Evolutionary conservation across 1,140 invertebrate genomes (phyloP).

Genomic region (Penaeus japonicus): DNA sequence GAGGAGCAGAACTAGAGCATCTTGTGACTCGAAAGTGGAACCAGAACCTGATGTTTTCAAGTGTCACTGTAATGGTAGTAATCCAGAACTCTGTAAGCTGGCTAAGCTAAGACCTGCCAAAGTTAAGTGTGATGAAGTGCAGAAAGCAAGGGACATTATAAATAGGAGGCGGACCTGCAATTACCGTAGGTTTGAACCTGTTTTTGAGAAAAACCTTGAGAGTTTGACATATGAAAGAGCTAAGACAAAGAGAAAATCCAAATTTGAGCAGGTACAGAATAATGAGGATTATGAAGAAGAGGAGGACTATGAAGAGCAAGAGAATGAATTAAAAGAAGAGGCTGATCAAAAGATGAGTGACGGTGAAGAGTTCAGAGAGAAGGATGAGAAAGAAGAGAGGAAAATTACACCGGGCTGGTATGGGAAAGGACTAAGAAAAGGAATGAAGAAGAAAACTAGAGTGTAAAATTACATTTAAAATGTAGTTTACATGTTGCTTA

Average conservation of each 20-base stretch:
- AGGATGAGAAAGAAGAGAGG: constrained; percentile 41
- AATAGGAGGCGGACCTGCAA: constrained; percentile 26
- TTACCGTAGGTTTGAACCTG: constrained; percentile 37
- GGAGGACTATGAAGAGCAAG: constrained; percentile 21
- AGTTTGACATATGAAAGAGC: constrained; percentile 40
- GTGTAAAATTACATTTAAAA: background rate
- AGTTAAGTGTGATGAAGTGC: constrained; percentile 26
- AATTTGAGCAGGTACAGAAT: constrained; percentile 29
- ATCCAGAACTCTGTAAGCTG: constrained; percentile 32
- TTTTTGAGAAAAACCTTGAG: constrained; percentile 41
- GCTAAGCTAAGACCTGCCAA: constrained; percentile 20
- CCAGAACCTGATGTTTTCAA: constrained; percentile 25
- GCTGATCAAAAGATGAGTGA: constrained; percentile 42
- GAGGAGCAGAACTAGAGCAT: constrained; percentile 37
- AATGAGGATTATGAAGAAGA: constrained; percentile 25
- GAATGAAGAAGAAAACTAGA: constrained; percentile 45
- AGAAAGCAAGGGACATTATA: constrained; percentile 39
- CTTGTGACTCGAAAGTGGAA: constrained; percentile 9
- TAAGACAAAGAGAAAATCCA: constrained; percentile 37
- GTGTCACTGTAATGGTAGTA: constrained; percentile 46
- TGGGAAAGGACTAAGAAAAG: constrained; percentile 43
- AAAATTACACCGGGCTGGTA: constrained; percentile 39
- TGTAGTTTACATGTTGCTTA: too few species aligned
- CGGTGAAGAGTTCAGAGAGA: constrained; percentile 33
- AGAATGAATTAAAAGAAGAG: constrained; percentile 29